Conservation (phyloP, 2,888 invertebrate genomes). For the Anaspis maculata region DNA sequence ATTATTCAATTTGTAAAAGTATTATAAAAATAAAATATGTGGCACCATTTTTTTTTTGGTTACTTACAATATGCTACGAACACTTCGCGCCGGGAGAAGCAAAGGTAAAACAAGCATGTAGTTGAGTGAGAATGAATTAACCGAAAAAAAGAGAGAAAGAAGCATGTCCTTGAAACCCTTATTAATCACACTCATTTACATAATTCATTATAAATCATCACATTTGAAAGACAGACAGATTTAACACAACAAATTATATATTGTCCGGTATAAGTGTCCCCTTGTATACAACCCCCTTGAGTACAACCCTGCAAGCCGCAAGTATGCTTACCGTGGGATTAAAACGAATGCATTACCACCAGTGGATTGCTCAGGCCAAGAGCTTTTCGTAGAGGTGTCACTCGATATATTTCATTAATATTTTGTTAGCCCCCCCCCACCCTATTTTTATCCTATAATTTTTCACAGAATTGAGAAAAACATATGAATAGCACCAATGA, state of each 20-base stretch:
- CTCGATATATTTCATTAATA: not conserved
- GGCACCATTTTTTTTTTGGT: slow-evolving; percentile 7
- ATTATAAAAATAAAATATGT: slow-evolving; percentile 6
- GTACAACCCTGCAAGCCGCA: not conserved
- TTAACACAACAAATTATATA: slow-evolving; percentile 15
- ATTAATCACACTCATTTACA: too few relatives aligned
- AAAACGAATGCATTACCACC: too few relatives aligned
- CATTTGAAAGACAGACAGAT: slow-evolving; percentile 30
- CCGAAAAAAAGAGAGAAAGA: too few relatives aligned
- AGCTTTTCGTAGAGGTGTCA: not conserved
- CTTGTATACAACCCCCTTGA: not conserved
- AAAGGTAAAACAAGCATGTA: too few relatives aligned
- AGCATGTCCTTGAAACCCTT: too few relatives aligned
- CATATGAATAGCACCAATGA: too few relatives aligned
- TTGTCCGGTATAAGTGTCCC: not conserved
- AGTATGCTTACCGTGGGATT: too few relatives aligned
- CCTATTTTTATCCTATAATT: too few relatives aligned
- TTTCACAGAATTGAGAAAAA: too few relatives aligned
- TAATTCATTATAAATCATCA: not conserved
- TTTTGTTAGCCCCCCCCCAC: not conserved
- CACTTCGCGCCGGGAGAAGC: too few relatives aligned
- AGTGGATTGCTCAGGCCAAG: not conserved
- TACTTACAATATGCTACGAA: too few relatives aligned
- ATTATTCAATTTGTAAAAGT: not conserved
- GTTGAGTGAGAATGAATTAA: too few relatives aligned